Percentiles rank a stretch among this genome's conserved stretches.
Evolutionary conservation across 1,140 invertebrate genomes (phyloP).

Genomic region (Heliconius congener): DNA sequence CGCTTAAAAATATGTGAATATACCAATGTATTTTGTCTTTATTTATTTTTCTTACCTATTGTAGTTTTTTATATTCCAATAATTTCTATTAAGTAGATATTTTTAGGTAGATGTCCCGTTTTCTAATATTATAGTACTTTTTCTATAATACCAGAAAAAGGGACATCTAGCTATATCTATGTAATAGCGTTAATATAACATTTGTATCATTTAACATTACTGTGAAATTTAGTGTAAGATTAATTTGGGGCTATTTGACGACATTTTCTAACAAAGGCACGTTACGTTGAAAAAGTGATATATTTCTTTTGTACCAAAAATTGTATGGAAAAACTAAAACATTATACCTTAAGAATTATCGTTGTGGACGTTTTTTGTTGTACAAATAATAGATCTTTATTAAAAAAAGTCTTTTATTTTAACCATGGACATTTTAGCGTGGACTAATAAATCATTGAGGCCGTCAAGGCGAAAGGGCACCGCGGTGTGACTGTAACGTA

Average conservation of each 20-base stretch:
- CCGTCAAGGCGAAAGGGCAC: no score
- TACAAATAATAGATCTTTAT: conserved; percentile 3
- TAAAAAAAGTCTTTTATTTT: neutral
- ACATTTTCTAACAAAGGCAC: conserved; percentile 11
- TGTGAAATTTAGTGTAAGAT: neutral
- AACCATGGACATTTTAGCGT: neutral
- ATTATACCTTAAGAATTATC: conserved; percentile 5
- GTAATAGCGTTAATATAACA: neutral
- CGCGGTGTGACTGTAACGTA: no score
- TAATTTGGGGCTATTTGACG: neutral
- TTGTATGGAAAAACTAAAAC: conserved; percentile 9
- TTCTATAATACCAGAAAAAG: no score
- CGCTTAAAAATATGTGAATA: no score
- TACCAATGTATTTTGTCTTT: no score
- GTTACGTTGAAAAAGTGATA: conserved; percentile 1
- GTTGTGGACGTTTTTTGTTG: neutral
- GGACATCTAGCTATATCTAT: no score
- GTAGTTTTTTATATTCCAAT: no score
- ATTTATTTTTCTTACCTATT: no score
- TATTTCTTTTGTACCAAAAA: conserved; percentile 6
- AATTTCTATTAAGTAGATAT: no score
- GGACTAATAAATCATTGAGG: conserved; percentile 3
- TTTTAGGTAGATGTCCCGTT: no score
- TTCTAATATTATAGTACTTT: no score
- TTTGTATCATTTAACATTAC: neutral